Evolutionary conservation across 1,140 invertebrate genomes (phyloP).

Genomic region (Chironomus striatipennis): DNA sequence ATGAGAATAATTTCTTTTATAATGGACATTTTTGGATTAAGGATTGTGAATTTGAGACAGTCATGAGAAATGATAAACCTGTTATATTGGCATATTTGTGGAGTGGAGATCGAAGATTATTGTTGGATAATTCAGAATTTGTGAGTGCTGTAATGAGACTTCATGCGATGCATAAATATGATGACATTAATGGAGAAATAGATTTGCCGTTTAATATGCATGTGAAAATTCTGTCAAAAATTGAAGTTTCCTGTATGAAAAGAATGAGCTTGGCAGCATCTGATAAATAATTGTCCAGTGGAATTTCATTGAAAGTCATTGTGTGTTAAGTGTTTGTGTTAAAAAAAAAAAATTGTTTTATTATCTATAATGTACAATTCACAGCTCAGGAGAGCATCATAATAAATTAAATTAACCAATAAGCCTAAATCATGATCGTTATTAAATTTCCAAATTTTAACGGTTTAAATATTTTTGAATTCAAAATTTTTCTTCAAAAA

Average conservation of each 20-base stretch:
- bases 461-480: not conserved
- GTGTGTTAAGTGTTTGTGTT: no score
- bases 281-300: no score
- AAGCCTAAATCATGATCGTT: not conserved
- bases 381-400: no score
- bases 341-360: no score
- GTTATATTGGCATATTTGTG: no score
- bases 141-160: not conserved
- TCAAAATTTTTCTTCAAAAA: no score
- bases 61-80: not conserved
- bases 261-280: no score
- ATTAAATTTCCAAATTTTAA: no score
- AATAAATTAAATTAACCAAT: not conserved
- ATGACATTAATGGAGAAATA: not conserved
- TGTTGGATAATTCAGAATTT: not conserved
- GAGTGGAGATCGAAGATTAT: no score
- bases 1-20: not conserved
- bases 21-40: slow-evolving; percentile 15
- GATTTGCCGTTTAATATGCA: not conserved
- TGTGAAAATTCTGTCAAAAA: not conserved
- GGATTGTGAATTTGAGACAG: not conserved
- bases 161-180: not conserved
- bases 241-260: not conserved
- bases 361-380: no score
- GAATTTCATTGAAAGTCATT: no score